A percentile compares a stretch with the other conserved stretches of the same genome.
Evolutionary conservation across 2,888 invertebrate species (phyloP).

Genomic region (Lasioglossum morio): DNA sequence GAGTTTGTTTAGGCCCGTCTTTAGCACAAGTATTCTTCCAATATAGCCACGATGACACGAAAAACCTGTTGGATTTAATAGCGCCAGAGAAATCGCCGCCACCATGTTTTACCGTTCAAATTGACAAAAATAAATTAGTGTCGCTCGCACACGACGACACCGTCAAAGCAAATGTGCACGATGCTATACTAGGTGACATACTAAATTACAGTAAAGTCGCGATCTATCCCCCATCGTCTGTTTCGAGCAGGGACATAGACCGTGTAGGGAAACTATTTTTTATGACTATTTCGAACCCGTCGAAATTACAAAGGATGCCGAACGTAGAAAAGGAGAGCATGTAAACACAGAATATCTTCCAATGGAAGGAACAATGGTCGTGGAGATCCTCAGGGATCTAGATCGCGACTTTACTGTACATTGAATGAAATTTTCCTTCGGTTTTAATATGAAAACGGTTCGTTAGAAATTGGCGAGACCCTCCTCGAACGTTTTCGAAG

Average conservation of each 20-base stretch:
- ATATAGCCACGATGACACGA: conserved; percentile 67
- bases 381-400: too few relatives aligned
- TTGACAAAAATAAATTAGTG: conserved; percentile 69
- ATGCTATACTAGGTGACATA: conserved; percentile 72
- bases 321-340: too few relatives aligned
- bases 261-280: too few relatives aligned
- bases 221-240: too few relatives aligned
- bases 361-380: too few relatives aligned
- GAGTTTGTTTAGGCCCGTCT: conserved; percentile 67
- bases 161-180: conserved; percentile 73
- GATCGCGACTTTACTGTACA: too few relatives aligned
- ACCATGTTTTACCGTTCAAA: conserved; percentile 71
- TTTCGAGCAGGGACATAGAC: too few relatives aligned
- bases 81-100: conserved; percentile 66
- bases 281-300: too few relatives aligned
- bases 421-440: background rate
- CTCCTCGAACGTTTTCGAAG: conserved; percentile 59
- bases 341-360: too few relatives aligned
- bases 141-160: conserved; percentile 58
- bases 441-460: conserved; percentile 11
- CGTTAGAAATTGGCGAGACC: conserved; percentile 67
- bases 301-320: too few relatives aligned
- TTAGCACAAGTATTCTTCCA: conserved; percentile 72
- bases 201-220: background rate
- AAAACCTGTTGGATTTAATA: conserved; percentile 66